phyloP scores from a whole-genome alignment of 2,113 vertebrate species.

The Mystacornis crossleyi region DNA sequence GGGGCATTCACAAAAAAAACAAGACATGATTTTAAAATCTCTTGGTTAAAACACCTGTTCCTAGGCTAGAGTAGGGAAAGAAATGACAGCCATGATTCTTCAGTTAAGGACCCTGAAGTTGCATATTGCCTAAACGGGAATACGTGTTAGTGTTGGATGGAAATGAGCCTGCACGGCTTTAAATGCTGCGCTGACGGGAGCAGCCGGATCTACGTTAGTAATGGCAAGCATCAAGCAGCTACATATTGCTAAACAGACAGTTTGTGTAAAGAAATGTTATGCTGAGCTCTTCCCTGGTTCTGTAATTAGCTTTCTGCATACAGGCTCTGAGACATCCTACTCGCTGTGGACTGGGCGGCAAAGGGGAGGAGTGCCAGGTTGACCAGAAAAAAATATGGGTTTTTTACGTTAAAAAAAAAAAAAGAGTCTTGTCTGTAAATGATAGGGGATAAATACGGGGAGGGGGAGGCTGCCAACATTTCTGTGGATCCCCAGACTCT shows the following conservation, averaged over 20 bases:
- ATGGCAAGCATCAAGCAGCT: conserved; percentile 9
- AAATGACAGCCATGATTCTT: neutral
- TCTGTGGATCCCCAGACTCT: neutral
- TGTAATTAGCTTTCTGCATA: neutral
- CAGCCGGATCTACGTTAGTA: neutral
- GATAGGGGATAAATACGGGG: neutral
- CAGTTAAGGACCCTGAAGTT: neutral
- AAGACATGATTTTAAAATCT: neutral
- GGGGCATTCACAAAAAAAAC: neutral
- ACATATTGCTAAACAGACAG: conserved; percentile 9
- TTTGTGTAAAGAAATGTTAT: conserved; percentile 33
- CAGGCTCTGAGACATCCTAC: neutral
- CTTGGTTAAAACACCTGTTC: neutral
- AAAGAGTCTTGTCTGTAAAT: neutral
- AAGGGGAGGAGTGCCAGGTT: neutral
- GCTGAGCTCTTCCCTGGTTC: conserved; percentile 8
- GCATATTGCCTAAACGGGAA: neutral
- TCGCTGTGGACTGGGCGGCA: neutral
- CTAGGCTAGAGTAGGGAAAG: neutral
- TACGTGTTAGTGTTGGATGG: neutral
- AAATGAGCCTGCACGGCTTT: neutral
- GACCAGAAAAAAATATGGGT: neutral
- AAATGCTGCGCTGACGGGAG: neutral
- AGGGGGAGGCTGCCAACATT: neutral
- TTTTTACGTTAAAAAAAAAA: neutral